Base-by-base conservation (phyloP, 1,140 invertebrate species). In the Ridgeia piscesae region DNA sequence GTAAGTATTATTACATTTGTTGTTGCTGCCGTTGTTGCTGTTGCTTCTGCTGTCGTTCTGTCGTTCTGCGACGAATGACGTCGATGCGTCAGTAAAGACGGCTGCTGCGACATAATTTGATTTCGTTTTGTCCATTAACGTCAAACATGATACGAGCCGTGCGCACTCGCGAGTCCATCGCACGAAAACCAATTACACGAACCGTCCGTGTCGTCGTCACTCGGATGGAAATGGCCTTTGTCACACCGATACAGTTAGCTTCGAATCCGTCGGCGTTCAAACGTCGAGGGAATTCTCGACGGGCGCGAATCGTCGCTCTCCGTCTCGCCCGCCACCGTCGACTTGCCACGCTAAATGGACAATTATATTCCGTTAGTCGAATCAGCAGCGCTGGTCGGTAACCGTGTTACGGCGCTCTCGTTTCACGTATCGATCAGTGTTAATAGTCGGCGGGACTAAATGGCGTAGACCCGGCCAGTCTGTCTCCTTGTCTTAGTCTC, bases 311-410 rank as follows among this genome's bases (percentile, higher is more conserved):
- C 58, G 58, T 31, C 58, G 58, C 17, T 27, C 58, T 77, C 58
- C 17, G 58, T 21, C 58, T 77, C 58, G 58, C 14, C 14, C 2
- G 6, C 58, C 58, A 17, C 27, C 11, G 58, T 77, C 27, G 58
- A 77, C 58, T 77, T 77, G 27, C 27, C 58, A 6, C 27, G 58
- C 58, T 77, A 77, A 77, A 77, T 77, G 58, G 58, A 77, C 58
- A 77, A 77, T 77, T 77, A 77, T 77, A 77, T 77, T 77, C 58
- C 58, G 58, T 77, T 77, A 77, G 58, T 77, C 58, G 58, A 77
- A 77, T 77, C 58, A 77, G 58, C 58, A 21, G 58, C 58, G 58
- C 58, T 77, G 58, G 11, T 21, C 11, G 27, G 58, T 77, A 77
- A 77, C 2, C 58, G 58, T 21, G 58, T 77, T 77, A 77, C 27